Evolutionary conservation across 2,113 vertebrate genomes (phyloP), one percentile per base, ranked within the genome.

Genomic region (Barnardius zonarius): DNA sequence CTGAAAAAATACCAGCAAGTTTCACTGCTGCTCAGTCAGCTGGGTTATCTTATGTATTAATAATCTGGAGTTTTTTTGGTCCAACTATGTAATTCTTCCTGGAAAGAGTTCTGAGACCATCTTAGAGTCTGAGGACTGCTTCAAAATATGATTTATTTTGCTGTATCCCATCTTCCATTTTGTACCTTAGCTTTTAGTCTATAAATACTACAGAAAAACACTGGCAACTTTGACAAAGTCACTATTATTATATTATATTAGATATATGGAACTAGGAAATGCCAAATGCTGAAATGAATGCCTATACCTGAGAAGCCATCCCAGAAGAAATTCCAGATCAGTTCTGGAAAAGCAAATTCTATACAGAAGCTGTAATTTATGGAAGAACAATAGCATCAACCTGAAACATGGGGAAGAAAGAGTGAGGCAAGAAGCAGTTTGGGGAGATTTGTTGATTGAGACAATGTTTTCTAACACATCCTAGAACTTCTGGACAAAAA

Each of bases 361-460:
- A 17, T 5, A 51, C 17, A 92, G 16, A 70, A 72, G 8, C 43
- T 78, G 10, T 27, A 70, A 48, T n/a, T 90, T 22, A 48, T 51
- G 46, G 62, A 84, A 86, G 51, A 95, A 82, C 75, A 88, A 49
- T 17, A 28, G 35, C 27, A 95, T 73, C 75, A 49, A 25, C 31
- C n/a, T 63, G 49, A 81, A 83, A 68, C 54, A 54, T 7, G 14
- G 17, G 17, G 28, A 62, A 72, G 46, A 63, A 88, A 59, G 33
- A 33, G 22, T 35, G 41, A 86, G 68, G 66, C 72, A 6, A 4
- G 11, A 13, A 66, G 33, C 52, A 79, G 48, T 30, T 44, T 39
- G 51, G 88, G 33, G 76, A 62, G 66, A 82, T 72, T 22, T 72
- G 28, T 81, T 48, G 30, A 80, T 78, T 63, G 82, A 83, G 19